Evolutionary conservation across 2,888 invertebrate genomes (phyloP).

Genomic region (Spisula subtruncata): DNA sequence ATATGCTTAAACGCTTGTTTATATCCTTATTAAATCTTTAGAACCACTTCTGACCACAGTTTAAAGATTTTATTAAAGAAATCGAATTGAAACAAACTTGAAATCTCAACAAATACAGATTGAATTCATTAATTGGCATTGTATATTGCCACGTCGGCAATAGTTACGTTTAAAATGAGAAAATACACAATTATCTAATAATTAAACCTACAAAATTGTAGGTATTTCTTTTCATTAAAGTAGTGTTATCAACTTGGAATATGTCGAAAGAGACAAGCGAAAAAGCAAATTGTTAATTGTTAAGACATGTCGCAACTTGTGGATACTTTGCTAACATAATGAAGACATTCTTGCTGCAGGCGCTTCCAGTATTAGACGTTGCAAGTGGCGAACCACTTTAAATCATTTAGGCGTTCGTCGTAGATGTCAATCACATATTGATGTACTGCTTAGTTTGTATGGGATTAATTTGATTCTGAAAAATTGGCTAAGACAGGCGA

Average conservation of each 20-base stretch:
- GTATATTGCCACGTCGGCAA: neutral
- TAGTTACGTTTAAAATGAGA: neutral
- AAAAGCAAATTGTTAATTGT: neutral
- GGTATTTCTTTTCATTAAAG: neutral
- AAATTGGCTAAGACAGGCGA: neutral
- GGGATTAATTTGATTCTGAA: neutral
- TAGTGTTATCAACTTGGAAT: neutral
- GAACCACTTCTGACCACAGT: too few species aligned
- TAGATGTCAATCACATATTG: neutral
- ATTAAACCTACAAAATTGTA: too few species aligned
- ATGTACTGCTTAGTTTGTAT: neutral
- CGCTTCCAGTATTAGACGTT: neutral
- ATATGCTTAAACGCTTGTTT: too few species aligned
- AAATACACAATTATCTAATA: neutral
- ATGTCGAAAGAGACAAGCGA: neutral
- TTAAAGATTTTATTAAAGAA: too few species aligned
- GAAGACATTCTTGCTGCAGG: neutral
- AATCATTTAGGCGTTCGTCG: neutral
- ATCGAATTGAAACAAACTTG: too few species aligned
- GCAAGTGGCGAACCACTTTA: neutral
- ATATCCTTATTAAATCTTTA: too few species aligned
- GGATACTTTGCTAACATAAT: neutral
- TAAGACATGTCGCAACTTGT: neutral
- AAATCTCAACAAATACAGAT: too few species aligned
- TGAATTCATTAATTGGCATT: neutral